Evolutionary conservation across 2,888 invertebrate genomes (phyloP).

Genomic region (Drosophila ezoana): DNA sequence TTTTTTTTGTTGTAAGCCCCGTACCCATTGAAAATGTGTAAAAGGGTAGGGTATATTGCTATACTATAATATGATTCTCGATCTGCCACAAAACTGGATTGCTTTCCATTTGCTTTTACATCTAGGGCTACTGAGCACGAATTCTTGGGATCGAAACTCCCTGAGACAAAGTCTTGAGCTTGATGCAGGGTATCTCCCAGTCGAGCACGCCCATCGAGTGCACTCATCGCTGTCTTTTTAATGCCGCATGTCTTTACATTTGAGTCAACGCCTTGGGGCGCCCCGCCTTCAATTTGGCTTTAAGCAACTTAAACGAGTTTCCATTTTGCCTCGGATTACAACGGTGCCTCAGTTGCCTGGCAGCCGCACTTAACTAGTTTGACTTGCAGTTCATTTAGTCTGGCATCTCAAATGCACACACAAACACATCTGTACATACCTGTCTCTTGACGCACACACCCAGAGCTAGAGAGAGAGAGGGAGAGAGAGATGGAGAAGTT

Average conservation of each 20-base stretch:
- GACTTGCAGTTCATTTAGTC: constrained; percentile 72
- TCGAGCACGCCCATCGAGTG: background rate
- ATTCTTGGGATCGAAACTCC: background rate
- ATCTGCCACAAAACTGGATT: no score
- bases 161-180: background rate
- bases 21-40: background rate
- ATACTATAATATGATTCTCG: no score
- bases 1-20: constrained; percentile 10
- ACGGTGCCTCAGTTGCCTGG: constrained; percentile 38
- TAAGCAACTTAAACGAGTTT: constrained; percentile 73
- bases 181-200: background rate
- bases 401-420: constrained; percentile 59
- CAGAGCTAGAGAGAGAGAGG: constrained; percentile 1
- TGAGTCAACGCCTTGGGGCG: constrained; percentile 43
- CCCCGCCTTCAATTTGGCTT: constrained; percentile 63
- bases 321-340: constrained; percentile 57
- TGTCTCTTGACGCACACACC: constrained; percentile 12
- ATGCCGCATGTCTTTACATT: constrained; percentile 39
- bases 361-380: constrained; percentile 72
- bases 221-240: background rate
- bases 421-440: constrained; percentile 22
- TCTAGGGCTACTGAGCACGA: no score
- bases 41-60: background rate
- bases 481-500: constrained; percentile 32
- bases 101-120: no score